Conservation (phyloP, 2,888 invertebrate genomes). For the Diabrotica balteata region DNA sequence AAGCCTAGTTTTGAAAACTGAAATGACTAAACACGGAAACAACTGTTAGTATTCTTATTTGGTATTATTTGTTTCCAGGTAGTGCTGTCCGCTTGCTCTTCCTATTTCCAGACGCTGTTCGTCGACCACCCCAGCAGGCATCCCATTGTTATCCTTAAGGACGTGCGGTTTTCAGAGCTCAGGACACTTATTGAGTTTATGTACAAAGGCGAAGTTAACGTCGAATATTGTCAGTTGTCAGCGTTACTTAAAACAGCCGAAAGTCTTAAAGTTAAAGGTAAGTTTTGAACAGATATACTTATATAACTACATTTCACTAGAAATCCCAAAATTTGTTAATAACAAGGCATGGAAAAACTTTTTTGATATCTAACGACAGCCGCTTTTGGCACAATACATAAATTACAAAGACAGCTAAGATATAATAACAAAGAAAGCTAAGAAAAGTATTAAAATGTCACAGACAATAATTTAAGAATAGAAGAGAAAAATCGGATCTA, state of each 20-base stretch:
- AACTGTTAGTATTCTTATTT: background rate
- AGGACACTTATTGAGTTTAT: slow-evolving; percentile 94
- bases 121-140: slow-evolving; percentile 88
- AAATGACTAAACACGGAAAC: too few relatives aligned
- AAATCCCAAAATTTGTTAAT: too few relatives aligned
- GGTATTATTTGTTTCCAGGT: slow-evolving; percentile 59
- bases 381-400: too few relatives aligned
- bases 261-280: slow-evolving; percentile 87
- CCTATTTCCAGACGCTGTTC: slow-evolving; percentile 93
- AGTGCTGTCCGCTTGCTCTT: slow-evolving; percentile 94
- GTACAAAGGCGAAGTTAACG: slow-evolving; percentile 96
- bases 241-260: slow-evolving; percentile 91
- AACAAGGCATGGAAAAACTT: too few relatives aligned
- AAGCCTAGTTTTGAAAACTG: too few relatives aligned
- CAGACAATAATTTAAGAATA: too few relatives aligned
- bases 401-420: too few relatives aligned
- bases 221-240: slow-evolving; percentile 91
- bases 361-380: too few relatives aligned
- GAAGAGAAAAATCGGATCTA: too few relatives aligned
- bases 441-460: too few relatives aligned
- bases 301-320: too few relatives aligned
- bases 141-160: slow-evolving; percentile 93
- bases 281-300: slow-evolving; percentile 2
- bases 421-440: too few relatives aligned
- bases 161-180: slow-evolving; percentile 90